Base-by-base conservation (phyloP, 1,140 invertebrate species). In the Colletes gigas region DNA sequence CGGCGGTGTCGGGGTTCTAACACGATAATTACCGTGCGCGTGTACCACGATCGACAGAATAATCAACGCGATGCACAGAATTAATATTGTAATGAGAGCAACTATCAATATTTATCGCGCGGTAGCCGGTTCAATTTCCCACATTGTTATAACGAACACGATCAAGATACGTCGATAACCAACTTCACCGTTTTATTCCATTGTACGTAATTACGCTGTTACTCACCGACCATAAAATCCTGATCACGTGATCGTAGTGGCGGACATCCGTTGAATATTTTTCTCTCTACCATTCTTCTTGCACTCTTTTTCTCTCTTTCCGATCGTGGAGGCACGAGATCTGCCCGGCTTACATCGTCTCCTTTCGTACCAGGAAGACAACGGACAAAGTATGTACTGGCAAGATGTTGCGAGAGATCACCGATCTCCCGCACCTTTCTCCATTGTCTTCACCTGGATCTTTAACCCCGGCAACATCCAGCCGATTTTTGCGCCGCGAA, bases 201-300 rank as follows among this genome's bases (percentile, higher is more conserved):
- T 87, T 82, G 83, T 41, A 72, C 68, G 50, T 84, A 86, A 87
- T 87, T 87, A 87, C 65, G 47, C 69, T 54, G 68, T 62, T 74
- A 87, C 81, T 79, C 84, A 47, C 63, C 74, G 50, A 77, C 82
- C 84, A 87, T 87, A 83, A 87, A 83, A 81, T 86, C 83, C 65
- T 68, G 77, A 52, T 69, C 69, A 82, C 82, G 47, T 63, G 78
- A 84, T 81, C 75, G 14, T 30, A 30, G 55, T 8, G 30, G 63
- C 84, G 82, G 82, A 86, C 78, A 86, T 71, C 73, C 67, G 77
- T 72, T 72, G 67, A 52, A 41, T 75, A 85, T 70, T 78, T 54
- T 72, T 54, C 54, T 47, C 59, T 30, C 54, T 44, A 55, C 62
- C 67, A 12, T 21, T 39, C 52, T 30, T 41, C n/a, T 17, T 57